phyloP scores from a whole-genome alignment of 2,888 invertebrate genomes.

The Monochamus alternatus region DNA sequence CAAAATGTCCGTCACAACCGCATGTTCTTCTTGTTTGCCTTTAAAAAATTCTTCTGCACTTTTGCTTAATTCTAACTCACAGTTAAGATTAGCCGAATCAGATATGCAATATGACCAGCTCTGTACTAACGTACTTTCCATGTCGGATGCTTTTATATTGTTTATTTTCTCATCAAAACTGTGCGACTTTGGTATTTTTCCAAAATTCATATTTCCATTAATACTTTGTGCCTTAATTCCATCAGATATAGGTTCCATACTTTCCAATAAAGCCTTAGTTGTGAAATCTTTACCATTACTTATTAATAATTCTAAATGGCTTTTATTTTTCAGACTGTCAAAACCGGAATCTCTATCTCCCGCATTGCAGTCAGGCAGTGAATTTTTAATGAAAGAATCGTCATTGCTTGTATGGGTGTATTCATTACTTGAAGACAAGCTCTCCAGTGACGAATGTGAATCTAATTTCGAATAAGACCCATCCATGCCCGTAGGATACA shows the following conservation, averaged over 20 bases:
- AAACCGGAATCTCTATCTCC: slow-evolving; percentile 65
- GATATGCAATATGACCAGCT: slow-evolving; percentile 74
- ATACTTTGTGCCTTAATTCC: slow-evolving; percentile 62
- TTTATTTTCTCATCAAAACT: slow-evolving; percentile 69
- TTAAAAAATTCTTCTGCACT: slow-evolving; percentile 81
- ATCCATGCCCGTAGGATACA: slow-evolving; percentile 68
- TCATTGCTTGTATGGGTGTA: slow-evolving; percentile 61
- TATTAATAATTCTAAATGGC: slow-evolving; percentile 55
- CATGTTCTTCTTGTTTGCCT: slow-evolving; percentile 70
- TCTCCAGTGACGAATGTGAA: slow-evolving; percentile 66
- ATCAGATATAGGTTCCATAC: slow-evolving; percentile 67
- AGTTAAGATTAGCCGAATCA: slow-evolving; percentile 69
- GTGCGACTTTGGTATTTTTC: slow-evolving; percentile 65
- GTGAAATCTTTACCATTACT: slow-evolving; percentile 41
- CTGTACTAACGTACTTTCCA: slow-evolving; percentile 72
- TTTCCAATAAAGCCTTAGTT: slow-evolving; percentile 62
- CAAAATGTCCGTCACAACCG: slow-evolving; percentile 74
- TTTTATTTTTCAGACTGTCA: slow-evolving; percentile 62
- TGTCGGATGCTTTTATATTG: slow-evolving; percentile 65
- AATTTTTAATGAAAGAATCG: slow-evolving; percentile 58
- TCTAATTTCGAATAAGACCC: slow-evolving; percentile 68
- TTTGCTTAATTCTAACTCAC: slow-evolving; percentile 75
- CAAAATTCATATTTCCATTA: slow-evolving; percentile 43
- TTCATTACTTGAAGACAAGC: slow-evolving; percentile 65
- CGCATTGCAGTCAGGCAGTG: slow-evolving; percentile 49